A percentile compares a stretch with the other conserved stretches of the same genome.
These are phyloP conservation scores for Gallirallus australis DNA, from an alignment of 2,797 vertebrate genomes.

Conservation along the genomic window DNA sequence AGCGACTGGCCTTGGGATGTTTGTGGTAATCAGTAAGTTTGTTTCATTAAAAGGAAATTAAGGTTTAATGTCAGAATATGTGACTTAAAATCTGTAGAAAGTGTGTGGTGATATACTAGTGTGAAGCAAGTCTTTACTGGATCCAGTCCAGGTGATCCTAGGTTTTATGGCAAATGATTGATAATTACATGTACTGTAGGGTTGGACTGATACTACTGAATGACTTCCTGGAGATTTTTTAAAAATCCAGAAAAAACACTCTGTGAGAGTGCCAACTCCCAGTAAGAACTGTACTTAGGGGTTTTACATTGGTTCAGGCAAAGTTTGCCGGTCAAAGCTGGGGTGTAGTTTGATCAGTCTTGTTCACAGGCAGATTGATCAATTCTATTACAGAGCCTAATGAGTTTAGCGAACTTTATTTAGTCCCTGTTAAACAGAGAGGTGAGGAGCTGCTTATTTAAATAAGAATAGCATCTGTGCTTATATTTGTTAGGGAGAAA, in stretches of 20 bases:
- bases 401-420: neutral
- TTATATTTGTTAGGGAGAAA: neutral
- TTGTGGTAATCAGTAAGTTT: neutral
- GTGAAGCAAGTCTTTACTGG: neutral
- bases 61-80: neutral
- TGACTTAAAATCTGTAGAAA: neutral
- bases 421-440: neutral
- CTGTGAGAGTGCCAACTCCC: neutral
- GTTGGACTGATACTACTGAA: neutral
- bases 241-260: neutral
- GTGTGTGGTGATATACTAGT: accelerated
- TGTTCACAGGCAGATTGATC: neutral
- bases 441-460: neutral
- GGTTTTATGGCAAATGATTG: neutral
- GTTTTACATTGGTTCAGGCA: neutral
- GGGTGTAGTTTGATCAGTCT: neutral
- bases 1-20: neutral
- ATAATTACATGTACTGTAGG: neutral
- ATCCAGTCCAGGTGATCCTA: neutral
- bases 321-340: neutral
- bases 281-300: neutral
- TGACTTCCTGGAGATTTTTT: neutral
- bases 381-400: neutral
- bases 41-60: neutral
- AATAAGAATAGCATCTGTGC: neutral